A percentile compares a stretch with the other conserved stretches of the same genome.
These are phyloP conservation scores for Dicycla oo DNA, from an alignment of 2,888 invertebrate species.

Conservation along the genomic window DNA sequence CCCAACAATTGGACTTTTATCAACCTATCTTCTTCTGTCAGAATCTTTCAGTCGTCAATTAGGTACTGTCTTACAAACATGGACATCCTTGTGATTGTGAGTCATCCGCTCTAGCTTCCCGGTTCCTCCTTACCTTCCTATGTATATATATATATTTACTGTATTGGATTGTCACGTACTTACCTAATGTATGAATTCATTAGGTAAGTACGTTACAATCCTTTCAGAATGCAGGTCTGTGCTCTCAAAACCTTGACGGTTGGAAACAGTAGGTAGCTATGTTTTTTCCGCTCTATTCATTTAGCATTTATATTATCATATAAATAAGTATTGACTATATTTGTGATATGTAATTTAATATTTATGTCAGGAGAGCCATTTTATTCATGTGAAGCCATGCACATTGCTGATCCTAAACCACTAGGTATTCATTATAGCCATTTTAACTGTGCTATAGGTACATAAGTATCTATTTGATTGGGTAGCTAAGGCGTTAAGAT, in stretches of 20 bases:
- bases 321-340: conserved; percentile 15
- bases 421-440: background rate
- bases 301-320: conserved; percentile 1
- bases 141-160: background rate
- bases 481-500: too few species aligned
- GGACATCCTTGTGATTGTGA: background rate
- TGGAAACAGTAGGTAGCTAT: conserved; percentile 13
- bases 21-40: too few species aligned
- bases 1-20: too few species aligned
- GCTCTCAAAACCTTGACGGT: conserved; percentile 35
- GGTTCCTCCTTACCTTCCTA: background rate
- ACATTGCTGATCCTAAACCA: background rate
- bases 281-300: conserved; percentile 20
- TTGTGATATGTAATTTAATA: background rate
- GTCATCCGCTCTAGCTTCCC: background rate
- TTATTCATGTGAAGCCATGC: background rate
- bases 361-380: background rate
- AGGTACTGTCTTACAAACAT: conserved; percentile 24
- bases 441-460: conserved; percentile 17
- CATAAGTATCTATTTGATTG: background rate
- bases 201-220: conserved; percentile 10
- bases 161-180: too few species aligned
- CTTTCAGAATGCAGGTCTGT: conserved; percentile 28
- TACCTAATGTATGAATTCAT: background rate
- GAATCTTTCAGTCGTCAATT: conserved; percentile 22